A percentile compares a stretch with the other conserved stretches of the same genome.
Evolutionary conservation across 2,113 vertebrate genomes (phyloP).

Genomic region (Acrocephalus arundinaceus): DNA sequence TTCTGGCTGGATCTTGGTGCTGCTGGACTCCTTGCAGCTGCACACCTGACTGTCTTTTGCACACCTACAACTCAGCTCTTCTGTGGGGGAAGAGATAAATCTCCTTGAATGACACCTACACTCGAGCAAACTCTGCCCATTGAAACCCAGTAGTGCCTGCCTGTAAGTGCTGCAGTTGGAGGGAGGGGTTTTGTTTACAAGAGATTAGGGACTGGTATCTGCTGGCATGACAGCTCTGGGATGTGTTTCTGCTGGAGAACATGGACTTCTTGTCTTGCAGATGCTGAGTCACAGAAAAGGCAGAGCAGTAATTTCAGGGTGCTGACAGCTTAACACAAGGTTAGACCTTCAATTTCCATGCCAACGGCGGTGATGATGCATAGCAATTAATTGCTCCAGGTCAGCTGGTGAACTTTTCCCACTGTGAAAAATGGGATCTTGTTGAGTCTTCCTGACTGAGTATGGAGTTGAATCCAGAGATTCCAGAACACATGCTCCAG

Average conservation of each 20-base stretch:
- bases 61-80: not conserved
- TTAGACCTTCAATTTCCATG: slow-evolving; percentile 30
- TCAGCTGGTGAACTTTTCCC: not conserved
- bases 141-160: not conserved
- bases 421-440: not conserved
- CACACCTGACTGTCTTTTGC: not conserved
- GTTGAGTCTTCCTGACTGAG: not conserved
- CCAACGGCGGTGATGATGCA: not conserved
- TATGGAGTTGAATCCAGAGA: not conserved
- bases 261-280: not conserved
- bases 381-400: not conserved
- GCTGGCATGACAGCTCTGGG: not conserved
- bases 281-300: slow-evolving; percentile 22
- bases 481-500: not conserved
- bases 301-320: slow-evolving; percentile 1
- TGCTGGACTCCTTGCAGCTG: not conserved
- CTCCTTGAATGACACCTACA: not conserved
- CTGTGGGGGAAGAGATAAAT: not conserved
- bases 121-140: not conserved
- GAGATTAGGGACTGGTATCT: not conserved
- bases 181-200: not conserved
- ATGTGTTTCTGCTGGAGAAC: not conserved
- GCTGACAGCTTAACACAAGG: slow-evolving; percentile 13
- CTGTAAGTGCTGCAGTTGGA: not conserved
- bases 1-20: not conserved